These are phyloP conservation scores for Alviniconcha marisindica DNA, from an alignment of 1,140 invertebrate species.

Conservation along the genomic window DNA sequence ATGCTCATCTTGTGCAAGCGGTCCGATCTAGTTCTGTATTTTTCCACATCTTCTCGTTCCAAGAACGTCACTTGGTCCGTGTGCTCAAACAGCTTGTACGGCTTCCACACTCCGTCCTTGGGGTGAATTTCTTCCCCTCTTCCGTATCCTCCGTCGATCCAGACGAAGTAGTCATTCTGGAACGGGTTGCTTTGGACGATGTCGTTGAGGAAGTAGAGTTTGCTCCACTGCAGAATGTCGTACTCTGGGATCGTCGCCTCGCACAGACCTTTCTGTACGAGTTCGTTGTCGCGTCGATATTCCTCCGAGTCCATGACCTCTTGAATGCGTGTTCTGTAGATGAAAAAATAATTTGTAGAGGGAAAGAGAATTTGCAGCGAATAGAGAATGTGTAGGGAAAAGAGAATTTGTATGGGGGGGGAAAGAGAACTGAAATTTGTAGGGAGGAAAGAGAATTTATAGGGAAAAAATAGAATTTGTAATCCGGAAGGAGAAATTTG, in stretches of 20 bases:
- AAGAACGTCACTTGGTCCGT: slow-evolving; percentile 37
- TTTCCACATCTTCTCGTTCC: not conserved
- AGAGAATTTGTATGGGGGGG: too few relatives aligned
- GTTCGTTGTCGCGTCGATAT: slow-evolving; percentile 46
- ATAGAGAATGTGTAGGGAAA: too few relatives aligned
- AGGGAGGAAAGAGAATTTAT: too few relatives aligned
- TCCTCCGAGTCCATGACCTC: slow-evolving; percentile 43
- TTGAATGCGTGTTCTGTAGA: slow-evolving; percentile 34
- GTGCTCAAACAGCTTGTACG: slow-evolving; percentile 1
- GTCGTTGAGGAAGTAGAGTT: slow-evolving; percentile 45
- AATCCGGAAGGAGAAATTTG: too few relatives aligned
- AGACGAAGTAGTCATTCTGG: slow-evolving; percentile 35
- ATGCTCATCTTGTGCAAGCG: slow-evolving; percentile 40
- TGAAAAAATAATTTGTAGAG: too few relatives aligned
- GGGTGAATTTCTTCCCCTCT: slow-evolving; percentile 44
- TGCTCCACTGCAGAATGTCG: slow-evolving; percentile 48
- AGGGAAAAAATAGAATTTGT: too few relatives aligned
- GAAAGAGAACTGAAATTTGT: too few relatives aligned
- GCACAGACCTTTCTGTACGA: slow-evolving; percentile 27
- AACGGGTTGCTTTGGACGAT: slow-evolving; percentile 37
- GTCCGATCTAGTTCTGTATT: not conserved
- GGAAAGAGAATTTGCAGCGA: too few relatives aligned
- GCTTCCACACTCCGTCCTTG: slow-evolving; percentile 39
- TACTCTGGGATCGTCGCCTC: slow-evolving; percentile 46
- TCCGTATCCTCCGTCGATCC: slow-evolving; percentile 45